Evolutionary conservation across 2,113 vertebrate species (phyloP), one percentile per base, ranked within the genome.

Genomic region (Corythaeola cristata): DNA sequence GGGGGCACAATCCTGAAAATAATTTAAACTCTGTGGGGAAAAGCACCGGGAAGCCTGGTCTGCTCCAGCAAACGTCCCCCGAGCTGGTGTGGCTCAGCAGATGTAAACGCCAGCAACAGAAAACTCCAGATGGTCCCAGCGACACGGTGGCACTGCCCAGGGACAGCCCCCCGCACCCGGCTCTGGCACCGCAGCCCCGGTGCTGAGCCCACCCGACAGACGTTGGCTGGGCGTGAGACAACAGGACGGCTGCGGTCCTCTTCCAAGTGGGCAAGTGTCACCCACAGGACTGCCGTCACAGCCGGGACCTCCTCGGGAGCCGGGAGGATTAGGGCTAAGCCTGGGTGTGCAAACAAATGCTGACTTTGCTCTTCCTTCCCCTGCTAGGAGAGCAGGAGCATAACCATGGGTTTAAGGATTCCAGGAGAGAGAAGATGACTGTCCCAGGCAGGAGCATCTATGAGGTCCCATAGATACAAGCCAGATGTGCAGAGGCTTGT

Each of bases 201-300:
- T 37, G 73, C 63, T 72, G n/a, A 0, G 68, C 71, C 74, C 85
- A 83, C 53, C 79, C 3, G 0, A 45, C 53, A 79, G 67, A 75
- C 1, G 0, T 24, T 67, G 0, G 0, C 47, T 28, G n/a, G 9
- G 56, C 0, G 2, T 1, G 20, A 27, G 81, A 23, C 49, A 55
- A 18, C 2, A 1, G 69, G 27, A 24, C 2, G 5, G 71, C 59
- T 73, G 49, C 74, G 15, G 50, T 16, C 75, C 67, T 22, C 13
- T 8, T 58, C 50, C 68, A 24, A 17, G 58, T 3, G 4, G 68
- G 63, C 67, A 83, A 74, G 78, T 66, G 79, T 37, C 84, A 64
- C 45, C 12, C 1, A 63, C 27, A 47, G 55, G 21, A 35, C 44
- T 44, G 85, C 23, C 17, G 12, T 14, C 78, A 30, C 62, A 44